A percentile compares a stretch with the other conserved stretches of the same genome.
Evolutionary conservation across 2,888 invertebrate genomes (phyloP).

Genomic region (Gryllus longicercus): DNA sequence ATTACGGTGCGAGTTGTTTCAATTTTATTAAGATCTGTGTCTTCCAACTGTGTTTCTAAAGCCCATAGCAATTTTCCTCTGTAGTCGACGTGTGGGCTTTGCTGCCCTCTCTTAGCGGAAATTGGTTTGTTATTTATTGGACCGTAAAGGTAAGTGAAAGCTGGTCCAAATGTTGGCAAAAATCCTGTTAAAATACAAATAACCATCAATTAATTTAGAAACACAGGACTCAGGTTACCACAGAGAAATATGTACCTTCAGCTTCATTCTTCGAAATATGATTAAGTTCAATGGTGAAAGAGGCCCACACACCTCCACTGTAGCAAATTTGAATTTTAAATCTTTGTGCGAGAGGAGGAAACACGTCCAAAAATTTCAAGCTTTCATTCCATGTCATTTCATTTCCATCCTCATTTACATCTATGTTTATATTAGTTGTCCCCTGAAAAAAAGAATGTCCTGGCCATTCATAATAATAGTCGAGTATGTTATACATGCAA

Average conservation of each 20-base stretch:
- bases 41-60: conserved; percentile 64
- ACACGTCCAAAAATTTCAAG: conserved; percentile 73
- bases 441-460: conserved; percentile 50
- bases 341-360: conserved; percentile 73
- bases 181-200: conserved; percentile 54
- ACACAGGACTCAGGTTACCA: conserved; percentile 3
- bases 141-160: conserved; percentile 72
- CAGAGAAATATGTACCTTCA: too few species aligned
- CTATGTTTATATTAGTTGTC: conserved; percentile 61
- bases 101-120: conserved; percentile 47
- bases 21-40: conserved; percentile 47
- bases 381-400: conserved; percentile 71
- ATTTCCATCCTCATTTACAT: conserved; percentile 48
- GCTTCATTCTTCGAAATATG: too few species aligned
- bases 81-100: conserved; percentile 54
- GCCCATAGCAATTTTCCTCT: conserved; percentile 71
- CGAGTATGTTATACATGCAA: too few species aligned
- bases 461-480: too few species aligned
- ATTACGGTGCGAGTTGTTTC: not conserved
- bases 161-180: conserved; percentile 79
- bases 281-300: too few species aligned
- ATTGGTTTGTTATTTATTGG: not conserved
- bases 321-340: conserved; percentile 63
- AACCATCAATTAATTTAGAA: conserved; percentile 31
- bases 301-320: conserved; percentile 48